phyloP scores from a whole-genome alignment of 2,888 invertebrate species.

The Rhaphigaster nebulosa region DNA sequence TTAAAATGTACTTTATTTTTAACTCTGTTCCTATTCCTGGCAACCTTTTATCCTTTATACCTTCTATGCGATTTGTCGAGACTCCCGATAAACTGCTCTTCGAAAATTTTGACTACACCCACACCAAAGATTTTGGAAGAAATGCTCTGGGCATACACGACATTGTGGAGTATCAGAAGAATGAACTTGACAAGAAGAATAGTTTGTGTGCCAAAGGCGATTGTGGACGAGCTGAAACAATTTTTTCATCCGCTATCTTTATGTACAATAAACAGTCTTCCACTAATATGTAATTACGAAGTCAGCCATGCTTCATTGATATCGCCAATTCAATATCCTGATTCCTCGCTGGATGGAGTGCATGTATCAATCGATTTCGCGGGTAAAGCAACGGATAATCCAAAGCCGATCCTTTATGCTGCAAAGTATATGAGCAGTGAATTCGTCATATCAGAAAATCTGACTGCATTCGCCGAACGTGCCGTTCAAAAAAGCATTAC shows the following conservation, averaged over 20 bases:
- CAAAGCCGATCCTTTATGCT: neutral
- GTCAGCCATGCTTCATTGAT: neutral
- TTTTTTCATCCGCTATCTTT: neutral
- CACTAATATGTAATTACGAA: neutral
- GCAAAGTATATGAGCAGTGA: neutral
- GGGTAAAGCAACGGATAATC: neutral
- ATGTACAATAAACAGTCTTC: neutral
- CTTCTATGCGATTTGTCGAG: neutral
- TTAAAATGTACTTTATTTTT: conserved; percentile 28
- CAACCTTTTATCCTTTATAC: neutral
- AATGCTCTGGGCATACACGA: conserved; percentile 43
- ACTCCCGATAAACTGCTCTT: neutral
- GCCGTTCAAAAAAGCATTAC: neutral
- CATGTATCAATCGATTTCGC: neutral
- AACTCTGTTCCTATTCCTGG: neutral
- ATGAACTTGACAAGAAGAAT: neutral
- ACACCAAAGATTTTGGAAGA: neutral
- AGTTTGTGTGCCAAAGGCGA: conserved; percentile 2
- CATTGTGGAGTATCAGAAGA: conserved; percentile 6
- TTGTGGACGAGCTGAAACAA: neutral
- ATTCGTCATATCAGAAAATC: neutral
- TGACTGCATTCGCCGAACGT: neutral
- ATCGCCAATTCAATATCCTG: neutral
- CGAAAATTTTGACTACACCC: neutral
- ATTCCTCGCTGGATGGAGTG: neutral